Evolutionary conservation across 2,113 vertebrate species (phyloP).

Genomic region (Grantiella picta): DNA sequence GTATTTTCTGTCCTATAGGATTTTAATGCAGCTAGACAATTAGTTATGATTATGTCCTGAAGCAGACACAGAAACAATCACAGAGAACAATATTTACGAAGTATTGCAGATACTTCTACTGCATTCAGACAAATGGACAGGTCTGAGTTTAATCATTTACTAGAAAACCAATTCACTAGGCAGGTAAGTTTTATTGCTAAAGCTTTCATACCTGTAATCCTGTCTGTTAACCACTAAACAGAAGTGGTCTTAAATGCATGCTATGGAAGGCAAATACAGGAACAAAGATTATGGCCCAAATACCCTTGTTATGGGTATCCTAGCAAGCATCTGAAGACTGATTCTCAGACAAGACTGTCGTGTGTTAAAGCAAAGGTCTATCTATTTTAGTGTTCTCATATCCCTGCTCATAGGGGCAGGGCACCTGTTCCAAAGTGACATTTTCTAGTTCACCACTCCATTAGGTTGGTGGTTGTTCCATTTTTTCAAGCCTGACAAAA

Average conservation of each 20-base stretch:
- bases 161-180: background rate
- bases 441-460: background rate
- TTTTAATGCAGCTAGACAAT: background rate
- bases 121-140: background rate
- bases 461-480: background rate
- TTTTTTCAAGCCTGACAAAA: background rate
- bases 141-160: background rate
- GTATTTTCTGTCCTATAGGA: background rate
- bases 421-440: background rate
- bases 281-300: background rate
- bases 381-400: background rate
- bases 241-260: background rate
- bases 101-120: background rate
- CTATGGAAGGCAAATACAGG: background rate
- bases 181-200: background rate
- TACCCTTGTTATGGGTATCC: background rate
- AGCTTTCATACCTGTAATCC: background rate
- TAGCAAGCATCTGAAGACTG: background rate
- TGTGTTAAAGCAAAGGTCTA: background rate
- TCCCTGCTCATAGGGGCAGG: background rate
- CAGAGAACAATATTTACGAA: background rate
- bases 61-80: background rate
- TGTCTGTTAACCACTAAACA: background rate
- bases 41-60: background rate
- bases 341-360: background rate